Base-by-base conservation (phyloP, 2,888 invertebrate species). In the Tridacna gigas region DNA sequence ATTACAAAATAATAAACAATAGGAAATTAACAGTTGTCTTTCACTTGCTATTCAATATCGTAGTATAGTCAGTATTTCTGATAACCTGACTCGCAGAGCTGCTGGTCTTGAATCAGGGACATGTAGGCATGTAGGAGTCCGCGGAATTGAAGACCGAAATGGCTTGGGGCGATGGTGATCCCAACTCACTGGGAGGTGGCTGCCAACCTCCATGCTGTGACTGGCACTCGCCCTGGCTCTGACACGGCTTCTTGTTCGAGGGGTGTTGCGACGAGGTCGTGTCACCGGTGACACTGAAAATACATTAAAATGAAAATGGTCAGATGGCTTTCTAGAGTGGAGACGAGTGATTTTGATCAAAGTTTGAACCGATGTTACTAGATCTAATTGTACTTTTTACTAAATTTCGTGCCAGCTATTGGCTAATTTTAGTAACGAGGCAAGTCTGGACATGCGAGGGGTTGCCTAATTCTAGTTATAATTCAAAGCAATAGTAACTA, bases 41-140 rank as follows among this genome's bases (percentile, higher is more conserved):
- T 77, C 77, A 67, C 77, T 77, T 77, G 77, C 67, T 77, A 77
- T 77, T 77, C 66, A 67, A 77, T 77, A 77, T 77, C 77, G 56
- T 48, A 77, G 77, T 77, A 77, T 77, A 67, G 77, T 77, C 77
- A 77, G 77, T 77, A 77, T 77, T 77, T 77, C 77, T 66, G 76
- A 76, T 76, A 65, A 76, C 76, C 76, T 76, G 76, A 65, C 65
- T 66, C 76, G 65, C 76, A 76, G 76, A 65, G 76, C 76, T 65
- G 66, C 76, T 76, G 76, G 76, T 76, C 76, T 65, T 76, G 76
- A 76, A 65, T 76, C 76, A 76, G 76, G 76, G 76, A 63, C 76
- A 76, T 65, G 76, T 76, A 76, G 76, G 76, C 47, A 76, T n/a
- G n/a, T n/a, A n/a, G n/a, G 76, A 76, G 65, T 63, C 76, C 76